Evolutionary conservation across 2,888 invertebrate species (phyloP).

Genomic region (Eledone cirrhosa): DNA sequence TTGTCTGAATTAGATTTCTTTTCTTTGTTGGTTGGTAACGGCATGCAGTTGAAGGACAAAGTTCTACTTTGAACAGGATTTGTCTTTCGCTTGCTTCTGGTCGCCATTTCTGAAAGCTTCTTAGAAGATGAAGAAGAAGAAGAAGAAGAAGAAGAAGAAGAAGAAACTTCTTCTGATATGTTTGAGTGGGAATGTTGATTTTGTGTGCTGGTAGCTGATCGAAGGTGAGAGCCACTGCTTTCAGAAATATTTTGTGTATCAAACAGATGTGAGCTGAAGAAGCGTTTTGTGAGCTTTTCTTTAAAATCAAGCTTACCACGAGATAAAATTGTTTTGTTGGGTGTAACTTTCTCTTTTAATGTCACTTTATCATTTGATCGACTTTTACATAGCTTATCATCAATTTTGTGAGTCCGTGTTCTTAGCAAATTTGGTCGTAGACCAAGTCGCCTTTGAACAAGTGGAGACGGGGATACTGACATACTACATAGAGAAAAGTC

Average conservation of each 20-base stretch:
- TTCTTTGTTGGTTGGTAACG: slow-evolving; percentile 8
- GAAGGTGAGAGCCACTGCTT: background rate
- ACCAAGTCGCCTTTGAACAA: background rate
- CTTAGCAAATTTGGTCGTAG: slow-evolving; percentile 11
- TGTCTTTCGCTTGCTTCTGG: background rate
- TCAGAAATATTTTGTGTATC: slow-evolving; percentile 20
- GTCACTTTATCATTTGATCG: background rate
- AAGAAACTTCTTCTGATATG: background rate
- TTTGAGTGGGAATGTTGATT: slow-evolving; percentile 22
- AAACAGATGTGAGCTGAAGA: slow-evolving; percentile 14
- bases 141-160: too few relatives aligned
- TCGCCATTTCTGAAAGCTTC: slow-evolving; percentile 6
- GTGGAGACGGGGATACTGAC: slow-evolving; percentile 1
- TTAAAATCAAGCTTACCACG: slow-evolving; percentile 1
- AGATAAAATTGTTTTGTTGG: background rate
- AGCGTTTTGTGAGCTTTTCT: slow-evolving; percentile 16
- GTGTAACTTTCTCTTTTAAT: background rate
- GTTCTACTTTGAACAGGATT: background rate
- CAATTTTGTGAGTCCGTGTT: slow-evolving; percentile 18
- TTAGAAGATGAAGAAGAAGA: too few relatives aligned
- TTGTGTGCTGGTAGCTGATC: background rate
- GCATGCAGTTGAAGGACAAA: slow-evolving; percentile 12
- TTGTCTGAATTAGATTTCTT: slow-evolving; percentile 3
- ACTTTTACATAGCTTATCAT: background rate
- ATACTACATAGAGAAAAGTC: background rate